Base-by-base conservation (phyloP, 2,113 vertebrate species). In the Dascyllus trimaculatus region DNA sequence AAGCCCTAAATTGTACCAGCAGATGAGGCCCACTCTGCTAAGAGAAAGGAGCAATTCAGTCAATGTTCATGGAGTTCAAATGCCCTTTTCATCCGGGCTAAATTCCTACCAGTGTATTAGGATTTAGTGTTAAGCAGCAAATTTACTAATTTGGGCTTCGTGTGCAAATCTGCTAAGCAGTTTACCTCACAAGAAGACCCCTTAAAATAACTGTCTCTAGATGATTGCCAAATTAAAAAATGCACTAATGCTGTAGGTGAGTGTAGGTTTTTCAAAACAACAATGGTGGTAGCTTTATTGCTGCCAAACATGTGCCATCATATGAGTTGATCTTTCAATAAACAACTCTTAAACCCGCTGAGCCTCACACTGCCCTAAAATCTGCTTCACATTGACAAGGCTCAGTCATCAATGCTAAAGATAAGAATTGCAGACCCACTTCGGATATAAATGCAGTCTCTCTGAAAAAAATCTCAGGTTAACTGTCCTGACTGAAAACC, bases 91-190 rank as follows among this genome's bases (percentile, higher is more conserved):
- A 58, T 75, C 35, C 43, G 18, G 8, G 66, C 59, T 57, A 66
- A 57, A 72, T 71, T 72, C 52, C 72, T 29, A 66, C 19, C 13
- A 26, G 14, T 11, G 49, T 62, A 48, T 76, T 74, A 78, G 54
- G 75, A 64, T 59, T 86, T 78, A 82, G 83, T 38, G 1, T 61
- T 25, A 75, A 82, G 76, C 62, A 80, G 71, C 69, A 80, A 69
- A 5, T 46, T 54, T 49, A 53, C 64, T 53, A 61, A 82, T 73
- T 80, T 73, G 62, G 62, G 71, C 22, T 81, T 63, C 60, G 45
- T 65, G 63, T 60, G 32, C 43, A 80, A 78, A 67, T 65, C 45
- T 61, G 60, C 56, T 49, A 38, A 80, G 59, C 32, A 74, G 71
- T 74, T 72, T 66, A 80, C 54, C 21, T 24, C 35, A 61, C 45